Percentiles rank a stretch among this genome's conserved stretches.
Evolutionary conservation across 2,113 vertebrate genomes (phyloP).

Genomic region (Lepisosteus oculatus): DNA sequence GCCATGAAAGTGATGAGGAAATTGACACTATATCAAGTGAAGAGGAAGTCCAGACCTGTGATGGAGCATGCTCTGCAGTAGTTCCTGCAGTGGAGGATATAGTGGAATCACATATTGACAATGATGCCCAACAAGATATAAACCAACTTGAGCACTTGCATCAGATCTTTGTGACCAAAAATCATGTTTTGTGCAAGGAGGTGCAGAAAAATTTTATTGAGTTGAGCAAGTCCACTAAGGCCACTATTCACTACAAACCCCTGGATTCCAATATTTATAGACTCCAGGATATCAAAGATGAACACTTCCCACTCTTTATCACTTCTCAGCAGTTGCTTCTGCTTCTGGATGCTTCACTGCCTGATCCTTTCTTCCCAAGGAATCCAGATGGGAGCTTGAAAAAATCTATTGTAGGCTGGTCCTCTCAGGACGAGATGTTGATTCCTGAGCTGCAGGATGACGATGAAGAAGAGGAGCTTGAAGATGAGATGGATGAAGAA

Average conservation of each 20-base stretch:
- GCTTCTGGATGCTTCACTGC: conserved; percentile 69
- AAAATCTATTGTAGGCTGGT: conserved; percentile 64
- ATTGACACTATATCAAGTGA: not conserved
- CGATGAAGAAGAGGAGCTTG: conserved; percentile 54
- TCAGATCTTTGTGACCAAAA: conserved; percentile 76
- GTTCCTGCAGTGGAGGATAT: not conserved
- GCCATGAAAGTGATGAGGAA: conserved; percentile 15
- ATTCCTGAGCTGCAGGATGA: conserved; percentile 61
- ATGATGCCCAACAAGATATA: not conserved
- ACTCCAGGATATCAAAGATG: conserved; percentile 70
- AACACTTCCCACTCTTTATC: conserved; percentile 71
- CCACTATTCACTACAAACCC: conserved; percentile 66
- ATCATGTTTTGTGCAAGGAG: conserved; percentile 72
- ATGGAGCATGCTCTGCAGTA: not conserved
- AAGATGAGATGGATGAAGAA: conserved; percentile 50
- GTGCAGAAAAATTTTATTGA: conserved; percentile 75
- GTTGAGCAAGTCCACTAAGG: conserved; percentile 69
- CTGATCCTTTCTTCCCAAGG: conserved; percentile 68
- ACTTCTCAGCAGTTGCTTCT: conserved; percentile 71
- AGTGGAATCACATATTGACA: conserved; percentile 16
- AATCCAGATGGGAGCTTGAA: conserved; percentile 76
- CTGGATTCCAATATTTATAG: conserved; percentile 57
- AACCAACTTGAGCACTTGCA: conserved; percentile 64
- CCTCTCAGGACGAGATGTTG: conserved; percentile 55
- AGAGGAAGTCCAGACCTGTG: not conserved